These are phyloP conservation scores for silkworm (Bombyx mori) DNA, from an alignment of 1,140 invertebrate species.

Conservation along the genomic window ASM3026992v2 NC_085112.1:5559501-5560000, in stretches of 20 bases:
- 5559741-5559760: conserved; percentile 60
- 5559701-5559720: conserved; percentile 52
- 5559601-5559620: conserved; percentile 56
- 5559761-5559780: conserved; percentile 55
- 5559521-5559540: conserved; percentile 23
- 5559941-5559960: conserved; percentile 34
- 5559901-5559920: conserved; percentile 13
- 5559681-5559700: conserved; percentile 24
- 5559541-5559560: conserved; percentile 33
- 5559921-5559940: conserved; percentile 38
- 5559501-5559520: conserved; percentile 38
- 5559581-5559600: conserved; percentile 33
- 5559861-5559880: conserved; percentile 52
- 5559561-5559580: conserved; percentile 33
- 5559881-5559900: conserved; percentile 30
- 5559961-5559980: conserved; percentile 62
- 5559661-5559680: conserved; percentile 5
- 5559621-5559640: conserved; percentile 43
- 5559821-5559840: conserved; percentile 64
- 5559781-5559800: conserved; percentile 68
- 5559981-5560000: conserved; percentile 67
- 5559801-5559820: conserved; percentile 66
- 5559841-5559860: conserved; percentile 60
- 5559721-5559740: conserved; percentile 45
- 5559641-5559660: conserved; percentile 27